phyloP scores from a whole-genome alignment of 1,140 invertebrate species.

The Sinonovacula constricta region DNA sequence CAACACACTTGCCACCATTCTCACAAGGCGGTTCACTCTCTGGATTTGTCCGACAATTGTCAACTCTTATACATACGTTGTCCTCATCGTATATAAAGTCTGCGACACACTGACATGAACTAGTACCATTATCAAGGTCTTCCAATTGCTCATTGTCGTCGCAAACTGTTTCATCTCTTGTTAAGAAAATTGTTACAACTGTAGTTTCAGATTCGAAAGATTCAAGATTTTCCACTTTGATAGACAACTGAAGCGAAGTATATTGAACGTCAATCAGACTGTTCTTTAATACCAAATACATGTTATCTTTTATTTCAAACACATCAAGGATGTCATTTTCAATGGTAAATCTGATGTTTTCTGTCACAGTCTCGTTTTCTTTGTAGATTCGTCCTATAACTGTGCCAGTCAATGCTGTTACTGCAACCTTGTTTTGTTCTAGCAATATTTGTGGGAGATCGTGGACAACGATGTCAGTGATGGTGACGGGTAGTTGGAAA shows the following conservation, averaged over 20 bases:
- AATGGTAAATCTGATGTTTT: conserved; percentile 55
- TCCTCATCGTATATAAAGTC: conserved; percentile 90
- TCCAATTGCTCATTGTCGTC: conserved; percentile 61
- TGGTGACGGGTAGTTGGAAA: conserved; percentile 59
- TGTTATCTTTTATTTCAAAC: conserved; percentile 59
- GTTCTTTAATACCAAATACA: conserved; percentile 51
- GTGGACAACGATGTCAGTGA: conserved; percentile 54
- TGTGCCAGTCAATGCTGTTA: conserved; percentile 44
- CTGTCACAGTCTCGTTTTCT: conserved; percentile 45
- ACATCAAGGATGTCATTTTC: conserved; percentile 48
- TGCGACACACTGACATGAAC: conserved; percentile 88
- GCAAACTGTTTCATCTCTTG: conserved; percentile 53
- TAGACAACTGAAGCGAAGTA: conserved; percentile 49
- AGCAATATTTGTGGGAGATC: conserved; percentile 60
- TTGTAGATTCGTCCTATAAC: conserved; percentile 56
- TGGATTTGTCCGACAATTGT: conserved; percentile 82
- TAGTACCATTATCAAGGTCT: conserved; percentile 34
- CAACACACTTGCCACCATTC: conserved; percentile 58
- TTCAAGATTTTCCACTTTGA: conserved; percentile 57
- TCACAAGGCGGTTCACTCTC: conserved; percentile 12
- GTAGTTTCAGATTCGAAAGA: conserved; percentile 46
- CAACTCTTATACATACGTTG: conserved; percentile 88
- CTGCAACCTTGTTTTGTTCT: conserved; percentile 43
- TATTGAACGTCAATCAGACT: conserved; percentile 50
- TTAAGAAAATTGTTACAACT: conserved; percentile 54